A percentile compares a stretch with the other conserved stretches of the same genome.
These are phyloP conservation scores for Stomorhina lunata DNA, from an alignment of 2,888 invertebrate species.

Conservation along the genomic window DNA sequence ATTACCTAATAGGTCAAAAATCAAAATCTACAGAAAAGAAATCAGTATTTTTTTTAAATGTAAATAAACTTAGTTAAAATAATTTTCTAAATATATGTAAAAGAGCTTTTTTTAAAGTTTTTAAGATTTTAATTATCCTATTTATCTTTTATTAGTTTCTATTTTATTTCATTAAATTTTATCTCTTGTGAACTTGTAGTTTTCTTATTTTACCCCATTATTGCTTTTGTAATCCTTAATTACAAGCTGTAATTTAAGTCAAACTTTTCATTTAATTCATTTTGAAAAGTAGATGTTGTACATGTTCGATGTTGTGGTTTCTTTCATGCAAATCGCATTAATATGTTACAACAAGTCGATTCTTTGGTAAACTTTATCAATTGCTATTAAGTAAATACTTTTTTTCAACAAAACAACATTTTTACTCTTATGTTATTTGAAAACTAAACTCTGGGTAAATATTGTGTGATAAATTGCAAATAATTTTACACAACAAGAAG, in stretches of 20 bases:
- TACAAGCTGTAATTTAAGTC: not conserved
- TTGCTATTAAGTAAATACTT: constrained; percentile 32
- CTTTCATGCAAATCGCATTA: constrained; percentile 25
- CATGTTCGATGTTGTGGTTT: constrained; percentile 20
- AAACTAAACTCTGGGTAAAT: constrained; percentile 40
- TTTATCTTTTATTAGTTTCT: no score
- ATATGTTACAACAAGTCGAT: constrained; percentile 40
- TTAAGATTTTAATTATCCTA: no score
- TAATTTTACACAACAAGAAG: constrained; percentile 3
- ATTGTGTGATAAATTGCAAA: constrained; percentile 48
- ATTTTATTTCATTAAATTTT: no score
- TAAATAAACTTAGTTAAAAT: no score
- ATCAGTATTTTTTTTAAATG: no score
- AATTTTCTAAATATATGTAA: no score
- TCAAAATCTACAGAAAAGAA: no score
- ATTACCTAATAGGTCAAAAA: no score
- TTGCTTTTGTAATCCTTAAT: not conserved
- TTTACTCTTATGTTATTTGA: constrained; percentile 8
- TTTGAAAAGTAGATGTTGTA: not conserved
- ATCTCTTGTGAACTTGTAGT: no score
- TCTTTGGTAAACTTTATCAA: constrained; percentile 38
- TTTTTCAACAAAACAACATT: not conserved
- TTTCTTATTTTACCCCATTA: not conserved
- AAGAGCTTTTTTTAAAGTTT: no score
- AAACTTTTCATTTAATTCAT: not conserved